Evolutionary conservation across 2,888 invertebrate genomes (phyloP).

Genomic region (Xestobium rufovillosum): DNA sequence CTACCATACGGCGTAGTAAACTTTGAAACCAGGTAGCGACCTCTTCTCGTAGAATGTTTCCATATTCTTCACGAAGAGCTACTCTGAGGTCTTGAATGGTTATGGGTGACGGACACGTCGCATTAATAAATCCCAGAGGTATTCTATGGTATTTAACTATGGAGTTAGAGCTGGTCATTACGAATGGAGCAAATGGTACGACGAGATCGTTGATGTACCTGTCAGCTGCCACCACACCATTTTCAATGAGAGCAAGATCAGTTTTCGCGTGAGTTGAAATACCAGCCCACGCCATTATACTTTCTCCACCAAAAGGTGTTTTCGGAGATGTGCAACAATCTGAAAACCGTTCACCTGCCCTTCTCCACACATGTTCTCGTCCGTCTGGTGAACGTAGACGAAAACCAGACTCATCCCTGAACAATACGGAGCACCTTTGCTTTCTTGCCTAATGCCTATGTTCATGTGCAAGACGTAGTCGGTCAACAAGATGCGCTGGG

Average conservation of each 20-base stretch:
- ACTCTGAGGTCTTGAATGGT: not conserved
- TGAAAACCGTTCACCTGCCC: conserved; percentile 7
- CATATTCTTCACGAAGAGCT: no score
- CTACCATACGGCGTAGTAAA: no score
- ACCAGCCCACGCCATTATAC: conserved; percentile 5
- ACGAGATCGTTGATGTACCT: conserved; percentile 5
- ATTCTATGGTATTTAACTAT: no score
- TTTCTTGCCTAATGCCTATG: no score
- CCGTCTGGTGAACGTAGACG: conserved; percentile 8
- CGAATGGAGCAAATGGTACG: conserved; percentile 7
- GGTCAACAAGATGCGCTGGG: no score
- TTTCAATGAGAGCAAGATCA: conserved; percentile 7
- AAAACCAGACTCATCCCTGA: conserved; percentile 7
- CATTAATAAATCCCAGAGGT: conserved; percentile 3
- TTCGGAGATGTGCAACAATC: not conserved
- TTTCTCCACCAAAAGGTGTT: conserved; percentile 4
- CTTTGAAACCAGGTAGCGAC: no score
- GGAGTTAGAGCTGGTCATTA: not conserved
- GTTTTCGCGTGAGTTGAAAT: conserved; percentile 1
- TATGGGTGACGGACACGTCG: conserved; percentile 1
- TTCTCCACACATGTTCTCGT: conserved; percentile 10
- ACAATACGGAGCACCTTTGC: not conserved
- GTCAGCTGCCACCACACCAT: not conserved
- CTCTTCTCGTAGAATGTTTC: no score
- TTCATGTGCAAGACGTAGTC: no score